phyloP scores from a whole-genome alignment of 2,113 vertebrate species.

The Noturus placidus region DNA sequence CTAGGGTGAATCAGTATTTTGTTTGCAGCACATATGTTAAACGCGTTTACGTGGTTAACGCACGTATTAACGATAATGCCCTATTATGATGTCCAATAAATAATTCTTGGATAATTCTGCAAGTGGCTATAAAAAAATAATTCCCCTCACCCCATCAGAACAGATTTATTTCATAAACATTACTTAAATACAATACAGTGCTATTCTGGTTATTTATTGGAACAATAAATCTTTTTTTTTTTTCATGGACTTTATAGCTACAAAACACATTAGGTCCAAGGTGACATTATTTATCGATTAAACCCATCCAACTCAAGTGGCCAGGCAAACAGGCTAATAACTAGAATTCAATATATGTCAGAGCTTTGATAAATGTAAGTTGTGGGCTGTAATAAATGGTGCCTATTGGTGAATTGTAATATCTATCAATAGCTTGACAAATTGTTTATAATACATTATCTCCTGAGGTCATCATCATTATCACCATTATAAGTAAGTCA shows the following conservation, averaged over 20 bases:
- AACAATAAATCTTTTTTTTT: background rate
- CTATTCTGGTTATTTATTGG: background rate
- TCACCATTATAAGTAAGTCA: too few relatives aligned
- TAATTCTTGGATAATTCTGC: background rate
- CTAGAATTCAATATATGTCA: too few relatives aligned
- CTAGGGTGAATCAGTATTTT: background rate
- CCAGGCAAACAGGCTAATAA: too few relatives aligned
- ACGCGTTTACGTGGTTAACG: too few relatives aligned
- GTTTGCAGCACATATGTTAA: background rate
- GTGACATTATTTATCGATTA: background rate
- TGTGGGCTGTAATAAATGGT: background rate
- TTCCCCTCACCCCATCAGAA: background rate
- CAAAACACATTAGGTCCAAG: background rate
- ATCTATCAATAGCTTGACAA: background rate
- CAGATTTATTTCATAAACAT: background rate
- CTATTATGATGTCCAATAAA: background rate
- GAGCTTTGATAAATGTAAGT: background rate
- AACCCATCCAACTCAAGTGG: background rate
- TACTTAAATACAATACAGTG: background rate
- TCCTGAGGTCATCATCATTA: background rate
- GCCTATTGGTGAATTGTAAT: background rate
- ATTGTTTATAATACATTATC: background rate
- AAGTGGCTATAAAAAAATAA: too few relatives aligned
- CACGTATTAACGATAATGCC: too few relatives aligned
- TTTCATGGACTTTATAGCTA: background rate